These are phyloP conservation scores for Phrynosoma blainvillii DNA, from an alignment of 2,113 vertebrate genomes.

Conservation along the genomic window DNA sequence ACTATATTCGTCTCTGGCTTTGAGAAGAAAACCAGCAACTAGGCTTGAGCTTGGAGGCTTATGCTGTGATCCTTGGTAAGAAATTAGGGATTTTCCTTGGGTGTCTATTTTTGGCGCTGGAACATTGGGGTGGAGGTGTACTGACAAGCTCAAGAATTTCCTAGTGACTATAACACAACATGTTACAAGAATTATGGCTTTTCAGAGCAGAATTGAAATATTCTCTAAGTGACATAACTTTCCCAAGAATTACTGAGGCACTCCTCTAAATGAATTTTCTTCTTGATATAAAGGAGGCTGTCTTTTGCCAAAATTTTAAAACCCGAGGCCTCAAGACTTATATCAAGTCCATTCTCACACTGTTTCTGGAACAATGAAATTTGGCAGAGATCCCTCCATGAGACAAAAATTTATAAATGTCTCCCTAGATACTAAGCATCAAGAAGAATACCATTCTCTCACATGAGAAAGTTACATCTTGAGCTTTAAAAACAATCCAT, in stretches of 20 bases:
- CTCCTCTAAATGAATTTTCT: neutral
- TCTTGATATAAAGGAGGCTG: neutral
- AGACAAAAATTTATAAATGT: neutral
- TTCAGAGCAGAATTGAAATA: neutral
- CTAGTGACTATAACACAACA: neutral
- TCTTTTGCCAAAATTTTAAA: neutral
- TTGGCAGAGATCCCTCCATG: neutral
- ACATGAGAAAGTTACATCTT: constrained; percentile 48
- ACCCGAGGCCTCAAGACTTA: neutral
- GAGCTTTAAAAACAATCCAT: constrained; percentile 10
- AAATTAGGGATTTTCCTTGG: neutral
- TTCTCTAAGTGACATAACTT: neutral
- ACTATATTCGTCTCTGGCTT: neutral
- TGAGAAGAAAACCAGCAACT: neutral
- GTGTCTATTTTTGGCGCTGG: neutral
- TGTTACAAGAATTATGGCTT: neutral
- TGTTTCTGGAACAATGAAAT: neutral
- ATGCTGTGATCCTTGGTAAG: neutral
- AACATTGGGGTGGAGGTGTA: neutral
- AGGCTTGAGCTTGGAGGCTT: too few species aligned
- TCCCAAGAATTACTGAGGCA: neutral
- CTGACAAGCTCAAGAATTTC: neutral
- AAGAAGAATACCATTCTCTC: fast-evolving
- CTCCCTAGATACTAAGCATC: neutral
- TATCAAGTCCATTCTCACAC: neutral